These are phyloP conservation scores for Blastobasis lacticolella DNA, from an alignment of 2,888 invertebrate species.

Conservation along the genomic window DNA sequence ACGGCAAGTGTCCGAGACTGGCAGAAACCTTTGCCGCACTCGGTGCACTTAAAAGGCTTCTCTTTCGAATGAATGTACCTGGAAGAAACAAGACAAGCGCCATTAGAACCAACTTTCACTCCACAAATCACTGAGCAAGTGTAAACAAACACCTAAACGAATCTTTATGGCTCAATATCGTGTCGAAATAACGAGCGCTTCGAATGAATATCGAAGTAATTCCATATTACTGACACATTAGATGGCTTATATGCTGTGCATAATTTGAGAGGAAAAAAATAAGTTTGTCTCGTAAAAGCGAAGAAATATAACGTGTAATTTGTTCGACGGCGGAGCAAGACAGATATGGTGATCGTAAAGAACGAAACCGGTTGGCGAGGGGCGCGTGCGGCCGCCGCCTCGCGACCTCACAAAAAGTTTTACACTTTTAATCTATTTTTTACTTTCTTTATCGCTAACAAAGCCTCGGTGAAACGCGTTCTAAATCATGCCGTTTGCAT, in stretches of 20 bases:
- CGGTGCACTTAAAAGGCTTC: constrained; percentile 97
- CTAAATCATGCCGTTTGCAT: constrained; percentile 34
- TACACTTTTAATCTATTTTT: constrained; percentile 60
- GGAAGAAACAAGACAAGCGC: constrained; percentile 43
- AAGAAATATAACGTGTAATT: constrained; percentile 73
- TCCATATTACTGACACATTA: constrained; percentile 49
- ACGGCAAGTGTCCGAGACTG: constrained; percentile 97
- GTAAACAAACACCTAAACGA: constrained; percentile 36
- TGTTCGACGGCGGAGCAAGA: constrained; percentile 67
- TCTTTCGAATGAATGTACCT: constrained; percentile 99
- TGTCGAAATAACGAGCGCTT: constrained; percentile 37
- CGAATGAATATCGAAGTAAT: constrained; percentile 47
- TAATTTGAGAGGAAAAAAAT: constrained; percentile 52
- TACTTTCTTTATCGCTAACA: constrained; percentile 63
- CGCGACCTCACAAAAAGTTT: constrained; percentile 73
- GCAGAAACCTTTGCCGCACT: constrained; percentile 99
- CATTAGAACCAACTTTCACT: constrained; percentile 40
- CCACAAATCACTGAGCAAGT: constrained; percentile 23
- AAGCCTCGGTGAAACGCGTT: constrained; percentile 52
- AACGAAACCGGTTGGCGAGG: constrained; percentile 61
- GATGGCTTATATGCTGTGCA: constrained; percentile 43
- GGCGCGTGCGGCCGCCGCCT: constrained; percentile 63
- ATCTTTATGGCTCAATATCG: constrained; percentile 39
- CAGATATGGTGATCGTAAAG: constrained; percentile 72
- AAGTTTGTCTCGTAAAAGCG: constrained; percentile 64